phyloP scores from a whole-genome alignment of 37 sponge, comb jelly and placozoan species.

The Haliclona indistincta region DNA sequence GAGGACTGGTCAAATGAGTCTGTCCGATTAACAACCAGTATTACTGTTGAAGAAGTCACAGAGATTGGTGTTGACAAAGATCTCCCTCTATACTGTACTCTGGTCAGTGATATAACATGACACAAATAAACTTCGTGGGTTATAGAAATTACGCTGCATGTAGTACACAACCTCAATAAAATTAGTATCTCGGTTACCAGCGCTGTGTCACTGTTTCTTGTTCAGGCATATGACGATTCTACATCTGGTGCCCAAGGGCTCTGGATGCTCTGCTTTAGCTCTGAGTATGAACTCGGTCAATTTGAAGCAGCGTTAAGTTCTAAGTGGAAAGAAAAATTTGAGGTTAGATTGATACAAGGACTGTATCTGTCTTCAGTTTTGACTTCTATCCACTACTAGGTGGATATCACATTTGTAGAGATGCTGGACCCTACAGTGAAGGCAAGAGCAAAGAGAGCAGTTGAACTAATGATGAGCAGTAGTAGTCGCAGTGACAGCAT shows the following conservation, averaged over 20 bases:
- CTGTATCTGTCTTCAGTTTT: neutral
- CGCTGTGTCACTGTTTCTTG: neutral
- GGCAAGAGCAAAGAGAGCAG: slow-evolving; percentile 30
- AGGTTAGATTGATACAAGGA: slow-evolving; percentile 18
- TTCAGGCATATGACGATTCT: slow-evolving; percentile 38
- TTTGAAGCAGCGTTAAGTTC: slow-evolving; percentile 58
- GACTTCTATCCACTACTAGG: neutral
- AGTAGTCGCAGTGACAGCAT: slow-evolving; percentile 63
- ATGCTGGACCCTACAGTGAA: slow-evolving; percentile 14
- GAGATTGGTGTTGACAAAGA: slow-evolving; percentile 36
- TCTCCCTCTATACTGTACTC: slow-evolving; percentile 68
- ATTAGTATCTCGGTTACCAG: neutral
- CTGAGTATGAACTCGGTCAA: slow-evolving; percentile 69
- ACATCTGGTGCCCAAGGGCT: slow-evolving; percentile 21
- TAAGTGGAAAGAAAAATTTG: slow-evolving; percentile 58
- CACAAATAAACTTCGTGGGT: neutral
- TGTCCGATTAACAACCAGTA: slow-evolving; percentile 59
- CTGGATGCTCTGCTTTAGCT: slow-evolving; percentile 85
- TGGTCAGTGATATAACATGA: slow-evolving; percentile 38
- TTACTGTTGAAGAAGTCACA: slow-evolving; percentile 48
- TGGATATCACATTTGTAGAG: slow-evolving; percentile 28
- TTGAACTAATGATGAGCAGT: slow-evolving; percentile 58
- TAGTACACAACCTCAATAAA: neutral
- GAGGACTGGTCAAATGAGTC: slow-evolving; percentile 67
- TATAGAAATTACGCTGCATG: slow-evolving; percentile 11